Percentiles rank a stretch among this genome's conserved stretches.
phyloP scores from a whole-genome alignment of 2,888 invertebrate genomes.

The Glyphotaelius pellucidus region DNA sequence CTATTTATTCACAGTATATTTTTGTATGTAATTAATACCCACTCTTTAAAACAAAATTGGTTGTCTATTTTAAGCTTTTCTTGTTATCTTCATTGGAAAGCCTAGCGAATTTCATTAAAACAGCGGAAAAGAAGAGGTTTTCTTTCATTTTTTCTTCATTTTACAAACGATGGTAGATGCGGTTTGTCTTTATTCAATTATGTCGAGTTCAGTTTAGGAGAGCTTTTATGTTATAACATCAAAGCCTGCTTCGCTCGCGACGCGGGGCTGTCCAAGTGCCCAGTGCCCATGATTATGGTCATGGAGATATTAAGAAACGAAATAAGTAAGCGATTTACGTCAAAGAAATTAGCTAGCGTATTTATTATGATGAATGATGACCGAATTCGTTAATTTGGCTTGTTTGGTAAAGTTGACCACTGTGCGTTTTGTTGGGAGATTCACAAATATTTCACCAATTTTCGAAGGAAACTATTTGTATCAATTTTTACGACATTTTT shows the following conservation, averaged over 20 bases:
- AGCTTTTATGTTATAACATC: not conserved
- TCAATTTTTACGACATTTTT: no score
- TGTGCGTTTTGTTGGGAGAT: no score
- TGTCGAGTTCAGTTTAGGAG: not conserved
- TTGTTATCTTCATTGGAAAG: not conserved
- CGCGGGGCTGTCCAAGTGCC: not conserved
- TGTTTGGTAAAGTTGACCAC: no score
- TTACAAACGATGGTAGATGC: not conserved
- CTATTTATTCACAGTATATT: not conserved
- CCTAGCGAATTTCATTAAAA: not conserved
- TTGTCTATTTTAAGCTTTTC: not conserved
- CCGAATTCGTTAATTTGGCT: no score
- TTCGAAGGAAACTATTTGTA: no score
- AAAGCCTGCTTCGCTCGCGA: not conserved
- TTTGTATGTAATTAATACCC: not conserved
- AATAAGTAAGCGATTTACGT: not conserved
- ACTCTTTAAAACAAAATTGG: not conserved
- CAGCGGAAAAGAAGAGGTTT: not conserved
- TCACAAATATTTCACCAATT: no score
- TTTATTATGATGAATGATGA: no score
- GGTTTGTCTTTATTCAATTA: not conserved
- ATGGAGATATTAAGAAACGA: not conserved
- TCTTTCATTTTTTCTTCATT: not conserved
- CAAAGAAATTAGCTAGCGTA: no score
- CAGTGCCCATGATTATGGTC: not conserved